Evolutionary conservation across 2,888 invertebrate genomes (phyloP).

Genomic region (Xestia rhomboidea): DNA sequence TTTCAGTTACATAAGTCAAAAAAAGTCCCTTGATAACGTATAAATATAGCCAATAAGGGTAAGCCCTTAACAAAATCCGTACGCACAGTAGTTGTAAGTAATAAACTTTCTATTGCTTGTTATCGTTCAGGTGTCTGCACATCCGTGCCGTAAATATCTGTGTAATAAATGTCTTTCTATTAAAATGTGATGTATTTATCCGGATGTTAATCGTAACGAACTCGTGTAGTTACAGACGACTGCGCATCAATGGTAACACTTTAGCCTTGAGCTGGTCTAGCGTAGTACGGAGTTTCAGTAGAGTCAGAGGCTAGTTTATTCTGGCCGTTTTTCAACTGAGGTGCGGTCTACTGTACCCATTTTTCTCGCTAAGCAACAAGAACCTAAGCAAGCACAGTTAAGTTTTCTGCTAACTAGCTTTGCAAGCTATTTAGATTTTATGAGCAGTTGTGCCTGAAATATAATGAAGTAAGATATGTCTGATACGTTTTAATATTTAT

Average conservation of each 20-base stretch:
- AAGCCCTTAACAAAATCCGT: slow-evolving; percentile 29
- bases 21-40: not conserved
- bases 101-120: slow-evolving; percentile 48
- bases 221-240: not conserved
- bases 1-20: not conserved
- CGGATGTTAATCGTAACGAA: slow-evolving; percentile 35
- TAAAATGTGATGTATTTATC: slow-evolving; percentile 49
- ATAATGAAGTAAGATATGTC: not conserved
- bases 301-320: not conserved
- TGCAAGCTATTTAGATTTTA: not conserved
- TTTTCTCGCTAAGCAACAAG: slow-evolving; percentile 6
- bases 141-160: slow-evolving; percentile 49
- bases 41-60: not conserved
- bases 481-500: slow-evolving; percentile 2
- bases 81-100: slow-evolving; percentile 29
- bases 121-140: slow-evolving; percentile 52
- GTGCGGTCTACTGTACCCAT: slow-evolving; percentile 4
- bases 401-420: slow-evolving; percentile 16
- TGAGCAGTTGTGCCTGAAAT: slow-evolving; percentile 9
- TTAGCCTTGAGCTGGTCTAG: not conserved
- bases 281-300: no score
- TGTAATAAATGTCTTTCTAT: slow-evolving; percentile 48
- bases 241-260: not conserved
- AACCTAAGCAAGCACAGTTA: not conserved
- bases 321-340: not conserved